phyloP scores from a whole-genome alignment of 2,888 invertebrate species.

The Crocallis elinguaria region DNA sequence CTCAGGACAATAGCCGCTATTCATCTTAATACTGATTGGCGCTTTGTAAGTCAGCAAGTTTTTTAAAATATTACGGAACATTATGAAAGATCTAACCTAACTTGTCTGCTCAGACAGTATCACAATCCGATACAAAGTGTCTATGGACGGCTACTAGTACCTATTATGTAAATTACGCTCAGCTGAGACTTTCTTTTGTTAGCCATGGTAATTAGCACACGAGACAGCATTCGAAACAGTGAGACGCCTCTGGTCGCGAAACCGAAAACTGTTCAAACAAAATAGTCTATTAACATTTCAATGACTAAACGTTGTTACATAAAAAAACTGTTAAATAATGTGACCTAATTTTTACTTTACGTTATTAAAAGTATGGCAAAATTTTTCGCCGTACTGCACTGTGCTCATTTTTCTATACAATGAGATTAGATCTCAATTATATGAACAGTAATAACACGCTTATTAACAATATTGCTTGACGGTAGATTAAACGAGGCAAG shows the following conservation, averaged over 20 bases:
- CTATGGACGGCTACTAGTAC: conserved; percentile 25
- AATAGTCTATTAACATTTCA: too few relatives aligned
- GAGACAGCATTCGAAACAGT: conserved; percentile 13
- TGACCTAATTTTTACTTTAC: too few relatives aligned
- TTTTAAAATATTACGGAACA: conserved; percentile 12
- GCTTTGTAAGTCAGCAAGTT: not conserved
- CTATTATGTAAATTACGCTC: conserved; percentile 57
- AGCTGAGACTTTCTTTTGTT: conserved; percentile 59
- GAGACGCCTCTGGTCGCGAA: too few relatives aligned
- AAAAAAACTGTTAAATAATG: too few relatives aligned
- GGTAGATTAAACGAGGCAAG: too few relatives aligned
- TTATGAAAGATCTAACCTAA: conserved; percentile 15
- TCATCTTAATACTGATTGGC: not conserved
- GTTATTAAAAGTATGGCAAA: too few relatives aligned
- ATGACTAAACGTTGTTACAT: not conserved
- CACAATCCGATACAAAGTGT: conserved; percentile 25
- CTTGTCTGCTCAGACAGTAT: conserved; percentile 10
- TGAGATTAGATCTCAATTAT: too few relatives aligned
- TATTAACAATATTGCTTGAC: too few relatives aligned
- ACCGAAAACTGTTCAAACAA: conserved; percentile 13
- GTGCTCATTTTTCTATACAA: too few relatives aligned
- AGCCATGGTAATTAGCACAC: conserved; percentile 49
- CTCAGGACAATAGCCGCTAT: not conserved
- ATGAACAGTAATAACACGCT: too few relatives aligned
- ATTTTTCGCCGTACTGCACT: too few relatives aligned